Evolutionary conservation across 2,113 vertebrate species (phyloP), one percentile per base, ranked within the genome.

Genomic region (Myanophis thanlyinensis): DNA sequence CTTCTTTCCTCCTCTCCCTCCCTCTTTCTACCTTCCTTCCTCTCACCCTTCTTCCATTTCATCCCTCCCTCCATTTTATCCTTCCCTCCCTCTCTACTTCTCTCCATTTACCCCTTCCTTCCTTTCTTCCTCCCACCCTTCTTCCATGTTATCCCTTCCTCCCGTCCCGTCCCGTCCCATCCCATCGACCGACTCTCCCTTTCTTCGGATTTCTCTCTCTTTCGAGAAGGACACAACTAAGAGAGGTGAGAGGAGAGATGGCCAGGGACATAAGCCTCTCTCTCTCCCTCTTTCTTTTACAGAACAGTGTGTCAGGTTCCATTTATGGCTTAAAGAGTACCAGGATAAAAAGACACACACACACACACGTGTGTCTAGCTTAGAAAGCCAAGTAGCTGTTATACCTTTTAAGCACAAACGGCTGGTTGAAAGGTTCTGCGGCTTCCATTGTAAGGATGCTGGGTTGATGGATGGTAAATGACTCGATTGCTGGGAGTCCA

Each of bases 371-470:
- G 8, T 27, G 25, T 30, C 59, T 30, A 30, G 92, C 93, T 92
- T 44, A 88, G 91, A 93, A 96, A 94, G 92, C 2, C 80, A 0
- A 86, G 7, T 48, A 5, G 0, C 40, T 89, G 91, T 93, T 93
- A 88, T 2, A 47, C 85, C 89, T 67, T 93, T 87, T 47, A 30
- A 91, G 35, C 4, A 12, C 8, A 59, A 59, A 0, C 86, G 0
- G 22, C 59, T 94, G 92, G 88, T 54, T 91, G 25, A 85, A 20
- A 48, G 92, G 51, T 59, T 94, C 91, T 35, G 93, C 11, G 87
- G 53, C 94, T 27, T 48, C 93, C 88, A 93, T 94, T 88, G n/a
- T 94, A 91, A 92, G 94, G 94, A 80, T 95, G 89, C 90, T 73
- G 94, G 80, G 89, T 73, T 47, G 90, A 87, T 51, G 80, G 35